A percentile compares a stretch with the other conserved stretches of the same genome.
Evolutionary conservation across 2,113 vertebrate species (phyloP).

Genomic region (Charadrius vociferus): DNA sequence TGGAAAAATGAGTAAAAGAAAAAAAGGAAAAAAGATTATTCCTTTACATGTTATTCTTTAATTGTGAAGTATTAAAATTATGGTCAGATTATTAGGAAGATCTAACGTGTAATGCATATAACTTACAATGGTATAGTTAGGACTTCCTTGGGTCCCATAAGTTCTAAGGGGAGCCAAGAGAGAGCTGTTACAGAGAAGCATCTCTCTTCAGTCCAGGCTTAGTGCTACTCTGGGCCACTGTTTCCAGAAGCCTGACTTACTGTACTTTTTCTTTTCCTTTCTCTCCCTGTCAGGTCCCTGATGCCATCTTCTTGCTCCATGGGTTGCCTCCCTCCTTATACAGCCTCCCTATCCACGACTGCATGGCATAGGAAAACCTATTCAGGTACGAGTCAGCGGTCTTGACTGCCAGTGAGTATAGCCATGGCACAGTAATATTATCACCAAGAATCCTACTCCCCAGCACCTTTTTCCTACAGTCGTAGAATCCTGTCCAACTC

Average conservation of each 20-base stretch:
- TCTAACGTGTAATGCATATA: neutral
- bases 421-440: neutral
- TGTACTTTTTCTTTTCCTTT: neutral
- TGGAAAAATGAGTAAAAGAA: neutral
- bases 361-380: accelerated
- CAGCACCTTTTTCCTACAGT: neutral
- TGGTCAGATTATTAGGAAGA: neutral
- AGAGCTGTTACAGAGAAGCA: neutral
- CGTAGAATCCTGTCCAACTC: neutral
- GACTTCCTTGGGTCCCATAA: neutral
- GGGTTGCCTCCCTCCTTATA: neutral
- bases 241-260: neutral
- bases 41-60: neutral
- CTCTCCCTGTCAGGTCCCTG: neutral
- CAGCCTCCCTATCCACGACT: accelerated
- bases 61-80: neutral
- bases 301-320: neutral
- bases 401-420: accelerated
- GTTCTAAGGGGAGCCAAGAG: neutral
- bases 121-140: neutral
- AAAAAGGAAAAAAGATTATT: neutral
- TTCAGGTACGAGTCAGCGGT: neutral
- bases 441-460: neutral
- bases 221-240: neutral
- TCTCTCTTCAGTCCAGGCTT: neutral